Conservation (phyloP, 2,888 invertebrate species). For the Nymphalis urticae region DNA sequence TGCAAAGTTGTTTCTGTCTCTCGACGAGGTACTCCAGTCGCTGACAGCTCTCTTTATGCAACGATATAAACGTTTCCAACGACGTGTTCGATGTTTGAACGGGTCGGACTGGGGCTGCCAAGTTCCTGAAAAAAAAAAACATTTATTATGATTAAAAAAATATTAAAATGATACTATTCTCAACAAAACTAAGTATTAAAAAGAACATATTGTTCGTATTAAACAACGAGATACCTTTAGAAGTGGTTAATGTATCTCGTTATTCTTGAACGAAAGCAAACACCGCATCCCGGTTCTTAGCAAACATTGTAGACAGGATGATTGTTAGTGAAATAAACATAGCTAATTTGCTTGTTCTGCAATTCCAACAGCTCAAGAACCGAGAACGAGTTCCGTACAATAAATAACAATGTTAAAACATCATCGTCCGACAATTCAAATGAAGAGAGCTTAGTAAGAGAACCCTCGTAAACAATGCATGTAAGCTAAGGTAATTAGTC, state of each 20-base stretch:
- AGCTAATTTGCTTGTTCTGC: slow-evolving; percentile 73
- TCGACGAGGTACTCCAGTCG: slow-evolving; percentile 86
- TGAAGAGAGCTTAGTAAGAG: slow-evolving; percentile 60
- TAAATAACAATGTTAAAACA: slow-evolving; percentile 77
- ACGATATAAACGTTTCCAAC: slow-evolving; percentile 56
- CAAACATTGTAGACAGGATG: slow-evolving; percentile 58
- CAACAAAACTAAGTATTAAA: slow-evolving; percentile 15
- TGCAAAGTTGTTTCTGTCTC: slow-evolving; percentile 88
- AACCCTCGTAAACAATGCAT: slow-evolving; percentile 65
- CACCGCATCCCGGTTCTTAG: slow-evolving; percentile 53
- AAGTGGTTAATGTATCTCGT: slow-evolving; percentile 34
- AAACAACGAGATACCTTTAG: slow-evolving; percentile 28
- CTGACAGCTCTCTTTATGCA: slow-evolving; percentile 86
- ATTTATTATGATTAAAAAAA: too few relatives aligned
- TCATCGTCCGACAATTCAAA: slow-evolving; percentile 56
- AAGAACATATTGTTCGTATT: slow-evolving; percentile 28
- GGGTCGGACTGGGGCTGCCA: slow-evolving; percentile 58
- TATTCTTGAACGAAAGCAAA: slow-evolving; percentile 45
- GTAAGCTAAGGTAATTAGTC: slow-evolving; percentile 72
- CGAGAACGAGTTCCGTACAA: slow-evolving; percentile 55
- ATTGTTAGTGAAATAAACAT: slow-evolving; percentile 64
- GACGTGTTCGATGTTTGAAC: slow-evolving; percentile 58
- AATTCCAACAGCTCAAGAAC: slow-evolving; percentile 52
- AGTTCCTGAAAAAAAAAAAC: slow-evolving; percentile 61
- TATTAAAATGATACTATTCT: neutral